A percentile compares a stretch with the other conserved stretches of the same genome.
Conservation (phyloP, 2,888 invertebrate species). For the Hermaeophaga mercurialis region DNA sequence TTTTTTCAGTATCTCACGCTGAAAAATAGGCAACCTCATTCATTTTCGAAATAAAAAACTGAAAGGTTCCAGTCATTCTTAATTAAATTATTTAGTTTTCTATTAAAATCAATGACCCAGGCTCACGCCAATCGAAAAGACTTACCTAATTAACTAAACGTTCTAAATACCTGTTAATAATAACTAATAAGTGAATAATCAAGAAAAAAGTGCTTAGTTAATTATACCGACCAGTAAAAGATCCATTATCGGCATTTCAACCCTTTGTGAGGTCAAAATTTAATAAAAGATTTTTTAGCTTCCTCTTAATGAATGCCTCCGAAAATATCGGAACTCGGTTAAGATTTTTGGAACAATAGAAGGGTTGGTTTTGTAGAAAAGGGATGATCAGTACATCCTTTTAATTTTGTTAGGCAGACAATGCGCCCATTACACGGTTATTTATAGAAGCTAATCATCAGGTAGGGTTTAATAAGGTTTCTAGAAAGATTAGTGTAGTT, state of each 20-base stretch:
- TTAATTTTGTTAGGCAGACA: conserved; percentile 33
- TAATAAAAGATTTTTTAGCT: conserved; percentile 39
- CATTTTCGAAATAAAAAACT: no score
- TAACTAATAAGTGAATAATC: conserved; percentile 15
- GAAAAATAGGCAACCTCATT: no score
- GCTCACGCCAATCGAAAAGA: conserved; percentile 15
- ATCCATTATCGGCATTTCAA: conserved; percentile 36
- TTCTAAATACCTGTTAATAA: conserved; percentile 16
- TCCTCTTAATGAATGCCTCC: conserved; percentile 33
- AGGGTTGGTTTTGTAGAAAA: conserved; percentile 28
- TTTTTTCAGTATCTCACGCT: no score
- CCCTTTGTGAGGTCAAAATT: conserved; percentile 40
- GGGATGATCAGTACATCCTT: conserved; percentile 32
- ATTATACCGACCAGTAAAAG: conserved; percentile 7
- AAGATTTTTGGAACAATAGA: conserved; percentile 31
- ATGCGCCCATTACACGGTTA: conserved; percentile 32
- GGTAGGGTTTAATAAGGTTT: conserved; percentile 21
- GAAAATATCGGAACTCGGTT: conserved; percentile 32
- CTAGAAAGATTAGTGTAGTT: background rate
- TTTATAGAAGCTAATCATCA: conserved; percentile 31
- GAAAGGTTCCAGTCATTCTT: no score
- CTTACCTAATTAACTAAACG: conserved; percentile 19
- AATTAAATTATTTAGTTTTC: conserved; percentile 10
- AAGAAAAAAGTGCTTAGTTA: conserved; percentile 14
- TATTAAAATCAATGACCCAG: conserved; percentile 12